phyloP scores from a whole-genome alignment of 2,797 vertebrate species.

The Coreius guichenoti region DNA sequence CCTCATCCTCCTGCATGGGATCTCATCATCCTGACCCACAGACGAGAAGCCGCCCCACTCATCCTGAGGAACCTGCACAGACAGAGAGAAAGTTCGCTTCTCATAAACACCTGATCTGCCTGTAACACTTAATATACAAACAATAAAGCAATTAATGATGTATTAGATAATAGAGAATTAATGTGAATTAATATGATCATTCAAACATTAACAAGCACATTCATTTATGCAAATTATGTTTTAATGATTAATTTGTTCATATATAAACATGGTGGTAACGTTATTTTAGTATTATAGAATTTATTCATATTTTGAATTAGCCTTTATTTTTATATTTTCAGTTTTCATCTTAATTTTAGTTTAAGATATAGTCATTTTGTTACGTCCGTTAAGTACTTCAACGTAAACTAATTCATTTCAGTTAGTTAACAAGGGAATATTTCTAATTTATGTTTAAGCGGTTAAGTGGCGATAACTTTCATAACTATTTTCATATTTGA shows the following conservation, averaged over 20 bases:
- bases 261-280: background rate
- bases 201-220: background rate
- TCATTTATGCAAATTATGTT: background rate
- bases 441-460: background rate
- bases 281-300: background rate
- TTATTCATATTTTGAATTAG: background rate
- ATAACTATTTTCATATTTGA: background rate
- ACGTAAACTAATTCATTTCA: background rate
- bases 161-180: background rate
- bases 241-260: background rate
- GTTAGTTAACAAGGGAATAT: background rate
- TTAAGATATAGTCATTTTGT: background rate
- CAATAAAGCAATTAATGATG: background rate
- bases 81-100: constrained; percentile 9
- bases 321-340: background rate
- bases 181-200: background rate
- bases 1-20: constrained; percentile 93
- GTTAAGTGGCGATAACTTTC: background rate
- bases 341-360: background rate
- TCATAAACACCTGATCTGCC: background rate
- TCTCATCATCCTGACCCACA: constrained; percentile 87
- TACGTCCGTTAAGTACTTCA: background rate
- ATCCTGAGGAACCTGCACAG: constrained; percentile 90
- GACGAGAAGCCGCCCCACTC: constrained; percentile 89
- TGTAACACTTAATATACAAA: background rate